Evolutionary conservation across 2,797 vertebrate genomes (phyloP).

Genomic region (Mus minutoides): DNA sequence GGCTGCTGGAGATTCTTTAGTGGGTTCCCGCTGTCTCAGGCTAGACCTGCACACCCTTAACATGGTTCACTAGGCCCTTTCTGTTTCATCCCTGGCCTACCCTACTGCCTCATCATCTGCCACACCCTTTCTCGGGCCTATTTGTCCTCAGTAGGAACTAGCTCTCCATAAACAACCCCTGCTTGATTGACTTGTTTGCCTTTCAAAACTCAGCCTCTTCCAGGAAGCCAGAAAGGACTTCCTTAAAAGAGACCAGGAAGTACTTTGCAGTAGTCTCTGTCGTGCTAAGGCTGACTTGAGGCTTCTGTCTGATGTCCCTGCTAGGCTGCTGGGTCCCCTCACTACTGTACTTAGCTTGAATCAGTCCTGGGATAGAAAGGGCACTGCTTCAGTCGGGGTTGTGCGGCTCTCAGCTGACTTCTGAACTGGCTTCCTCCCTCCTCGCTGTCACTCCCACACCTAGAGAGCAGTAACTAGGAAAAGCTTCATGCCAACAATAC

Average conservation of each 20-base stretch:
- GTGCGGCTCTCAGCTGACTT: background rate
- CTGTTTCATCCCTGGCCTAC: background rate
- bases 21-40: slow-evolving; percentile 16
- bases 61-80: background rate
- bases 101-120: background rate
- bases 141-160: background rate
- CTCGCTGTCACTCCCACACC: background rate
- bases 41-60: background rate
- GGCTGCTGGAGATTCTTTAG: background rate
- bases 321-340: background rate
- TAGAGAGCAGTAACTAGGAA: slow-evolving; percentile 29
- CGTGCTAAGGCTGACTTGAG: background rate
- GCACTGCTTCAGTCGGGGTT: background rate
- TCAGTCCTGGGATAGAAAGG: background rate
- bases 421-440: background rate
- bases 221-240: slow-evolving; percentile 46
- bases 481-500: background rate
- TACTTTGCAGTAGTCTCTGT: background rate
- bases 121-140: background rate
- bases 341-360: background rate
- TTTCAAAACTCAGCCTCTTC: slow-evolving; percentile 45
- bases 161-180: slow-evolving; percentile 48
- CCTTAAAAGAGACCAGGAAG: background rate
- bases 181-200: slow-evolving; percentile 51
- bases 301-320: background rate